Evolutionary conservation across 2,888 invertebrate genomes (phyloP), one percentile per base, ranked within the genome.

Genomic region (Drosophila aldrichi): DNA sequence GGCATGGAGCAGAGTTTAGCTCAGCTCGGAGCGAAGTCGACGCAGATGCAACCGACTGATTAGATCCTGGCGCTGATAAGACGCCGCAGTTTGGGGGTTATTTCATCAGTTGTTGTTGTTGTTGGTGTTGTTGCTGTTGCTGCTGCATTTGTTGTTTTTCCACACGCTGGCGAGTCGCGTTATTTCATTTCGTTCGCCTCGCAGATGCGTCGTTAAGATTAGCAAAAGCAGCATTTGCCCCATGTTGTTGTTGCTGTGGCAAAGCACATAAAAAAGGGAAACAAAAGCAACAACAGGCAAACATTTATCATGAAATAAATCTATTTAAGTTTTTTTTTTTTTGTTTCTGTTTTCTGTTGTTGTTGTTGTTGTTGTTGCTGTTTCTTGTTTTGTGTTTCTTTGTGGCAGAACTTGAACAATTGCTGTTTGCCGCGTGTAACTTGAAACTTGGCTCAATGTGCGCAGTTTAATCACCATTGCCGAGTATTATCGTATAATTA

Each of bases 191-290:
- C 80, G 82, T 88, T 87, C 77, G 89, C 82, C 77, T 84, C 79
- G 69, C 79, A 77, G 88, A 88, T 88, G 85, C 86, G 79, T 89
- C 84, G 89, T 88, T 89, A 85, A 89, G 88, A 88, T 88, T 88
- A 75, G 65, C 74, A 64, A 72, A 74, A 80, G 72, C 80, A 77
- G 74, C 79, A 67, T 75, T 75, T 66, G 59, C 61, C 57, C 51
- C 51, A 52, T 68, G 55, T 18, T 78, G 74, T 32, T 74, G 72
- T 68, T 81, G 70, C 74, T 83, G 81, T 81, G 74, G 87, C 80
- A 78, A 70, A 69, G 71, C 81, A 78, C 64, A 82, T 69, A 82
- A 69, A 71, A 76, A 60, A 74, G 62, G 70, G 62, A 70, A 78
- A 80, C 65, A 68, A 69, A 86, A 77, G 20, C 86, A 83, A 83